Evolutionary conservation across 2,888 invertebrate species (phyloP).

Genomic region (Salticus scenicus): DNA sequence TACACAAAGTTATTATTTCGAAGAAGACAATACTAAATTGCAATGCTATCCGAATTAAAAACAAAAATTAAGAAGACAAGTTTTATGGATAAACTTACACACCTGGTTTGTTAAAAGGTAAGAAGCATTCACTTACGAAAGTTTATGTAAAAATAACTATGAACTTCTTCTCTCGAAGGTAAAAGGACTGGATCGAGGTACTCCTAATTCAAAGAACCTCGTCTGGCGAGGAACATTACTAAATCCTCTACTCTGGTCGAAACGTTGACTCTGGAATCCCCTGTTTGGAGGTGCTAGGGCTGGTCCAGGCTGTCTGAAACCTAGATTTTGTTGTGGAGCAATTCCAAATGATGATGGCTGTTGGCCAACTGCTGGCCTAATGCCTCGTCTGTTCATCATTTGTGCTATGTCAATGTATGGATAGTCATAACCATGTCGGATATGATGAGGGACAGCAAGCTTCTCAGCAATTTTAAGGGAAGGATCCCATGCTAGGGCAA

Average conservation of each 20-base stretch:
- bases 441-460: slow-evolving; percentile 49
- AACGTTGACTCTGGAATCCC: neutral
- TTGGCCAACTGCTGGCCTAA: neutral
- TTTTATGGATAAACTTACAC: no score
- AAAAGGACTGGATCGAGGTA: neutral
- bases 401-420: slow-evolving; percentile 29
- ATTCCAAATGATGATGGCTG: neutral
- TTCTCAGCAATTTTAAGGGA: slow-evolving; percentile 44
- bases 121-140: neutral
- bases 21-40: no score
- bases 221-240: neutral
- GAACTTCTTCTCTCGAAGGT: neutral
- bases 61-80: no score
- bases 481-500: slow-evolving; percentile 25
- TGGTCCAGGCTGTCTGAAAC: neutral
- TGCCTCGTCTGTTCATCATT: neutral
- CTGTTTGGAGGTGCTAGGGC: neutral
- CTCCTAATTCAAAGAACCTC: neutral
- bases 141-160: neutral
- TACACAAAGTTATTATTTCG: no score
- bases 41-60: no score
- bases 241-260: neutral
- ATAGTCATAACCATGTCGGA: slow-evolving; percentile 49
- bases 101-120: no score
- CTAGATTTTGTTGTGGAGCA: neutral